phyloP scores from a whole-genome alignment of 2,888 invertebrate genomes.

The Smittia sp. region DNA sequence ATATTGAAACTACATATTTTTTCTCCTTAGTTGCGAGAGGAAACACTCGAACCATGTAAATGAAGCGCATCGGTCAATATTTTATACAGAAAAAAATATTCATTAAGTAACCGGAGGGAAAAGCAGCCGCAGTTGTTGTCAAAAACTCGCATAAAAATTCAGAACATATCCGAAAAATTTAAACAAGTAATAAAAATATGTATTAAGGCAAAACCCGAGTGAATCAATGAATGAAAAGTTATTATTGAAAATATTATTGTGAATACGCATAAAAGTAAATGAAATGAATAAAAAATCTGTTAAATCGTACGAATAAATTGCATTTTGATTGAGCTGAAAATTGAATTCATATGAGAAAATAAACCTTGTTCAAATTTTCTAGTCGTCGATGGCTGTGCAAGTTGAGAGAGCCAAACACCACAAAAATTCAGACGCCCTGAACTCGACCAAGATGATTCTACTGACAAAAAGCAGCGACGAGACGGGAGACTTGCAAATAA shows the following conservation, averaged over 20 bases:
- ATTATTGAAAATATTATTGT: conserved; percentile 33
- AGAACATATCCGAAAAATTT: background rate
- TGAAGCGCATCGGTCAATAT: conserved; percentile 13
- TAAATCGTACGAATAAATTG: conserved; percentile 24
- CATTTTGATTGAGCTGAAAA: background rate
- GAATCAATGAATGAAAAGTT: conserved; percentile 8
- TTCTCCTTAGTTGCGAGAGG: background rate
- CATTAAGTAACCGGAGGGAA: background rate
- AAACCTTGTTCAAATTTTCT: too few species aligned
- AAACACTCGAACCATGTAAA: background rate
- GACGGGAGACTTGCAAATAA: background rate
- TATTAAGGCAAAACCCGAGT: background rate
- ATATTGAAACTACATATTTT: background rate
- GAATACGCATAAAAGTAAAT: conserved; percentile 27
- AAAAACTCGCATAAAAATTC: conserved; percentile 1
- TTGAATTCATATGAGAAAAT: background rate
- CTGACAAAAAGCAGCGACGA: too few species aligned
- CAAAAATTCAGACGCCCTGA: too few species aligned
- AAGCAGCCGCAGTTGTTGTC: background rate
- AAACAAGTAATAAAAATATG: conserved; percentile 5
- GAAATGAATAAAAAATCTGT: conserved; percentile 2
- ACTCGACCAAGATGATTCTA: too few species aligned
- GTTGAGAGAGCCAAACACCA: too few species aligned
- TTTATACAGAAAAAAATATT: conserved; percentile 22
- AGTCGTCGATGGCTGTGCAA: too few species aligned